Percentiles rank a stretch among this genome's conserved stretches.
Evolutionary conservation across 2,113 vertebrate species (phyloP).

Genomic region (Hippolais icterina): DNA sequence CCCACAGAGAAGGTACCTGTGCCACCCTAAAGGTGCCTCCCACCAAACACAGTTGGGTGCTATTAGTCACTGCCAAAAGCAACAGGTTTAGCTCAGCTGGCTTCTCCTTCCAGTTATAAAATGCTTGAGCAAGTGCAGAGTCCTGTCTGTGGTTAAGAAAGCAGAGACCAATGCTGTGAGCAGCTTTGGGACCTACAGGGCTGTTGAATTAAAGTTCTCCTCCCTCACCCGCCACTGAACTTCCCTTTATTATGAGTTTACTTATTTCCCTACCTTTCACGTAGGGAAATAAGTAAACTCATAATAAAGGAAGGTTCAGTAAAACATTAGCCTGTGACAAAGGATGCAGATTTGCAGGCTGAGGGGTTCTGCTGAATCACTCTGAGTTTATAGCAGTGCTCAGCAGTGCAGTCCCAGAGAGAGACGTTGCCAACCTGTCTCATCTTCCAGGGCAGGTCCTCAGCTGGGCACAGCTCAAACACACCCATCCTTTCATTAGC

Average conservation of each 20-base stretch:
- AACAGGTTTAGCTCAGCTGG: neutral
- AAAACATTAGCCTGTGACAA: neutral
- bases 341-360: neutral
- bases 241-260: neutral
- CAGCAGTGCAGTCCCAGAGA: neutral
- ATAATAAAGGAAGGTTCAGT: neutral
- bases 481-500: neutral
- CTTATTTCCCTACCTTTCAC: neutral
- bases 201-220: neutral
- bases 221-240: neutral
- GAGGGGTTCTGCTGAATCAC: slow-evolving; percentile 36
- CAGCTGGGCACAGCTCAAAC: neutral
- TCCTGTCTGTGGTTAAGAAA: neutral
- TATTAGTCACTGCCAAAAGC: neutral
- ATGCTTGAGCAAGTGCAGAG: neutral
- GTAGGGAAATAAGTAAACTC: neutral
- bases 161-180: neutral
- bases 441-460: neutral
- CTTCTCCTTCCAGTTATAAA: neutral
- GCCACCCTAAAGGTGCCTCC: neutral
- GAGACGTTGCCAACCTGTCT: neutral
- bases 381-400: neutral
- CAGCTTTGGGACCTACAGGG: neutral
- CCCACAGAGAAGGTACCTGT: neutral
- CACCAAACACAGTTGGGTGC: neutral